phyloP scores from a whole-genome alignment of 2,797 vertebrate species.

The Eulemur rubriventer region DNA sequence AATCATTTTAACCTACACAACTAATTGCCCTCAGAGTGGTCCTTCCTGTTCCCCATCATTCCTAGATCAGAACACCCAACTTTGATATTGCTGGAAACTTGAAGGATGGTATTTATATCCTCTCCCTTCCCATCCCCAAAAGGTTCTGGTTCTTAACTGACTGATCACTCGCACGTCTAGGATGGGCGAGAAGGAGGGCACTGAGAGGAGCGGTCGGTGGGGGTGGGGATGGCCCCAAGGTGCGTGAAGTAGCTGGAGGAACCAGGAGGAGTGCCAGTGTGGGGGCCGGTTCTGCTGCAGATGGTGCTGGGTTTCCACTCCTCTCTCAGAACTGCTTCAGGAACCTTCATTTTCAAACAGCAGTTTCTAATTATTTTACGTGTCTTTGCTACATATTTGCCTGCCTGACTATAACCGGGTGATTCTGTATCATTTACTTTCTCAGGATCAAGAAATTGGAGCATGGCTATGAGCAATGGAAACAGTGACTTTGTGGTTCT shows the following conservation, averaged over 20 bases:
- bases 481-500: conserved; percentile 85
- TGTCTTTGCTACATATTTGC: background rate
- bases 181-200: background rate
- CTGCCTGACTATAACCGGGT: background rate
- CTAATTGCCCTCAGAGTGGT: background rate
- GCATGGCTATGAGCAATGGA: conserved; percentile 91
- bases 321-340: background rate
- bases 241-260: no score
- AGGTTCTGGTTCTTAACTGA: background rate
- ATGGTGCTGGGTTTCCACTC: background rate
- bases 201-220: background rate
- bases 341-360: background rate
- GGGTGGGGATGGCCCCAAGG: background rate
- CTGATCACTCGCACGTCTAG: background rate
- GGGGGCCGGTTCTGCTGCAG: background rate
- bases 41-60: background rate
- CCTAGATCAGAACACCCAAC: background rate
- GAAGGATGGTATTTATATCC: background rate
- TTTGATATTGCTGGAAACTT: background rate
- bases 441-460: conserved; percentile 82
- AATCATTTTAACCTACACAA: background rate
- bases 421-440: conserved; percentile 47
- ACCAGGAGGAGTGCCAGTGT: rapidly evolving
- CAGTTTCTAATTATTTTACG: background rate
- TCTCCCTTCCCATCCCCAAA: background rate